Base-by-base conservation (phyloP, 2,888 invertebrate genomes). In the Meganola albula region DNA sequence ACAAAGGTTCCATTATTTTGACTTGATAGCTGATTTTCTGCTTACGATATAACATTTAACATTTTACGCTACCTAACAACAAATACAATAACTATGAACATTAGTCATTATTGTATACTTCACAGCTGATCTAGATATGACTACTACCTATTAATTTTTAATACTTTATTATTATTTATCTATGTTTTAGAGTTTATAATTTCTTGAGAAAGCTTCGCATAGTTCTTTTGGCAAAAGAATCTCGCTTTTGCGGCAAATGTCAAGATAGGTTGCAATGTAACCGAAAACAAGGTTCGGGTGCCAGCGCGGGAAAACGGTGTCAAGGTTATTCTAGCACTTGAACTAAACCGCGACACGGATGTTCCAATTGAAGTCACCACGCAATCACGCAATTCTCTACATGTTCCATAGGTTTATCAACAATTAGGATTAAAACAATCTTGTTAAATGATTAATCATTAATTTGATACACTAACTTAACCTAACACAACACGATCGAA, bases 291-390 rank as follows among this genome's bases (percentile, higher is more conserved):
- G 77, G 75, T 73, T 70, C 68, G 58, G 64, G 63, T 64, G 64
- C 67, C 59, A 74, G 67, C 78, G 83, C 79, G 82, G 80, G 77
- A 82, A 82, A 84, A 67, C 58, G 76, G n/a, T 83, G 84, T 82
- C 84, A 85, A 85, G 84, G 84, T 80, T 78, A 74, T 61, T 51
- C 70, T 64, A 59, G 58, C 71, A 70, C 68, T 62, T 68, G 65
- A 68, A 70, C 63, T 65, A 60, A 58, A 68, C 62, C 69, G 69
- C 71, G 63, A 50, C n/a, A n/a, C 62, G 58, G 63, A 62, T 69
- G 68, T 74, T 66, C 72, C 72, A 69, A 72, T 63, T 56, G 59
- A 67, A 57, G 59, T 54, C 59, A 48, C 49, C 42, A 57, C 54
- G 44, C 43, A 43, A 51, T 49, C 49, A 54, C 53, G 54, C 53